These are phyloP conservation scores for Drosophila bocqueti DNA, from an alignment of 1,140 invertebrate genomes.

Conservation along the genomic window DNA sequence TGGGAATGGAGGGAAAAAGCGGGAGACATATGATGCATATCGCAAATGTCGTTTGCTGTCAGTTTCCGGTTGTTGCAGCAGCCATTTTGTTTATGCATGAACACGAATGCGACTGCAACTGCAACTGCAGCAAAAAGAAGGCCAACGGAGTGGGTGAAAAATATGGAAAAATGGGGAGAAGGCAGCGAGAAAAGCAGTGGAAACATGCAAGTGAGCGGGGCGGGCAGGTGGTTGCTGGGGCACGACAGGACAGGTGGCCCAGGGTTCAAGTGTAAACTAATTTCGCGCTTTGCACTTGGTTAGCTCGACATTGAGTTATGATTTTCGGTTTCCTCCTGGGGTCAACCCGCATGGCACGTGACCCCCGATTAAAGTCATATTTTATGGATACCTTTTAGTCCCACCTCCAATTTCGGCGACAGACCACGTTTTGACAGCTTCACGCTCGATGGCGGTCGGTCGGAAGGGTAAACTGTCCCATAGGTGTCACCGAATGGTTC, in stretches of 20 bases:
- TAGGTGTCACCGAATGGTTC: constrained; percentile 13
- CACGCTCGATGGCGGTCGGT: constrained; percentile 30
- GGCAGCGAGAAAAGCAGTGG: background rate
- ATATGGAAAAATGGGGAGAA: background rate
- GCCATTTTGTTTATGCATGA: constrained; percentile 82
- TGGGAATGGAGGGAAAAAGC: background rate
- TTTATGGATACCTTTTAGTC: constrained; percentile 17
- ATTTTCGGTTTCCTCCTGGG: constrained; percentile 41
- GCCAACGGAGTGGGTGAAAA: constrained; percentile 6
- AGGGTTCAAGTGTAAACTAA: constrained; percentile 70
- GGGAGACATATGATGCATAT: constrained; percentile 77
- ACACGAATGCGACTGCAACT: constrained; percentile 70
- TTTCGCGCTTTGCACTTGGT: constrained; percentile 57
- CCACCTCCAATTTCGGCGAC: background rate
- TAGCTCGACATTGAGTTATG: constrained; percentile 70
- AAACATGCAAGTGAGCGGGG: background rate
- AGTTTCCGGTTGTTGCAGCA: constrained; percentile 81
- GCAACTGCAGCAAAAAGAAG: constrained; percentile 49
- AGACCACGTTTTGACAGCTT: constrained; percentile 36
- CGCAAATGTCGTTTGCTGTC: constrained; percentile 82
- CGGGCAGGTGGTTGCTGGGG: background rate
- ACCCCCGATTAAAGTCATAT: constrained; percentile 39
- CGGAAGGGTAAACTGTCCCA: constrained; percentile 9
- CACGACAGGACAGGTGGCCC: constrained; percentile 9
- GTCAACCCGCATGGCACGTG: constrained; percentile 45